Base-by-base conservation (phyloP, 2,797 vertebrate species). In the Halcyon badia region DNA sequence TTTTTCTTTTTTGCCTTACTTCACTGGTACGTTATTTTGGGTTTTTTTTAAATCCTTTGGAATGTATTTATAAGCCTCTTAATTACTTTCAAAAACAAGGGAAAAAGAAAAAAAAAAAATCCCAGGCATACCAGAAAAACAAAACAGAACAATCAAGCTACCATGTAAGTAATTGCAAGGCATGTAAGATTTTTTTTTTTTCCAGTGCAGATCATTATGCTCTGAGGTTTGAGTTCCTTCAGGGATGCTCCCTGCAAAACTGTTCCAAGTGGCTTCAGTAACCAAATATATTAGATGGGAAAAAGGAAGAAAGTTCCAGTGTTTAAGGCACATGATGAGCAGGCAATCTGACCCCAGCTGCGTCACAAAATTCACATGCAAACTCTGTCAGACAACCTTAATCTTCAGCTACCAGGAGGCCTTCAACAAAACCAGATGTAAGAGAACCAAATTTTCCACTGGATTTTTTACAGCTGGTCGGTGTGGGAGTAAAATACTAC, bases 191-290 rank as follows among this genome's bases (percentile, higher is more conserved):
- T 61, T 16, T 52, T 48, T 22, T 46, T 49, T 88, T 87, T 88
- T 62, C 65, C 73, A 95, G 20, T 10, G 22, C 30, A 71, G 95
- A 88, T 86, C 77, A 77, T 66, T 84, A 62, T 89, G 86, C 90
- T 84, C 80, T 44, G 51, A 94, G 7, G 46, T 24, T 3, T 79
- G 44, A 91, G 33, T 31, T 89, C 69, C 33, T 90, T 51, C 87
- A 73, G 65, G 49, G 58, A 41, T 48, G 51, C 41, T 88, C 39
- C 54, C 42, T 65, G 66, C 18, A 90, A 30, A 95, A 79, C 58
- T 77, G 17, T 84, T 90, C 51, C 48, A 60, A 91, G 42, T 5
- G 35, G 10, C 13, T 66, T 71, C 66, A 77, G 57, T 39, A 70
- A 82, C 42, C 42, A 91, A 33, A 39, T 87, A 72, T 70, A 90